Evolutionary conservation across 2,113 vertebrate species (phyloP).

Genomic region (Platysternon megacephalum): DNA sequence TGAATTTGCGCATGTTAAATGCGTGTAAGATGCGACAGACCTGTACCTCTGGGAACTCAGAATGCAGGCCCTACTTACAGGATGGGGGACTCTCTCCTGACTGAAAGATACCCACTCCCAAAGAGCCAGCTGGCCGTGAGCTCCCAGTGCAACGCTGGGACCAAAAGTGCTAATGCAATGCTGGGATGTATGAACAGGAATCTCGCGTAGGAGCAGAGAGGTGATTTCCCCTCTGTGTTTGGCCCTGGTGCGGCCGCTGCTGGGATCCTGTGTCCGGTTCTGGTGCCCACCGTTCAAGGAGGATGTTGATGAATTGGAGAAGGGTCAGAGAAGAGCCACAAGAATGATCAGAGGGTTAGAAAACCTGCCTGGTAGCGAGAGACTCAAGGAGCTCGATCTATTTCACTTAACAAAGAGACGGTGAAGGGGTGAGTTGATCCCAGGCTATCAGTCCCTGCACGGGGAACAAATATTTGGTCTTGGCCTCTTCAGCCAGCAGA

Average conservation of each 20-base stretch:
- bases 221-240: background rate
- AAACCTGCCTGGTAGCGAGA: background rate
- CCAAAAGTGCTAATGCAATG: background rate
- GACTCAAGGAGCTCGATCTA: background rate
- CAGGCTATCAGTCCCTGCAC: too few relatives aligned
- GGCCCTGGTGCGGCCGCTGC: background rate
- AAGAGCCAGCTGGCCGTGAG: background rate
- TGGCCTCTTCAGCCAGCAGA: background rate
- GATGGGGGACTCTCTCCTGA: background rate
- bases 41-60: background rate
- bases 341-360: background rate
- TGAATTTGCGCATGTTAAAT: too few relatives aligned
- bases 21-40: too few relatives aligned
- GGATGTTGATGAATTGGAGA: too few relatives aligned
- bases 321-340: background rate
- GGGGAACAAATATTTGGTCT: background rate
- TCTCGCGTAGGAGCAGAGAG: background rate
- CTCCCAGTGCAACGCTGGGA: too few relatives aligned
- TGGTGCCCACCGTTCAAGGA: background rate
- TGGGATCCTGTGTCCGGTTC: background rate
- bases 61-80: background rate
- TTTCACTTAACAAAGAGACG: background rate
- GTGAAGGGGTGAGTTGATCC: background rate
- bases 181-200: background rate
- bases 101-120: background rate